Evolutionary conservation across 2,797 vertebrate genomes (phyloP), one percentile per base, ranked within the genome.

Genomic region (Argya squamiceps): DNA sequence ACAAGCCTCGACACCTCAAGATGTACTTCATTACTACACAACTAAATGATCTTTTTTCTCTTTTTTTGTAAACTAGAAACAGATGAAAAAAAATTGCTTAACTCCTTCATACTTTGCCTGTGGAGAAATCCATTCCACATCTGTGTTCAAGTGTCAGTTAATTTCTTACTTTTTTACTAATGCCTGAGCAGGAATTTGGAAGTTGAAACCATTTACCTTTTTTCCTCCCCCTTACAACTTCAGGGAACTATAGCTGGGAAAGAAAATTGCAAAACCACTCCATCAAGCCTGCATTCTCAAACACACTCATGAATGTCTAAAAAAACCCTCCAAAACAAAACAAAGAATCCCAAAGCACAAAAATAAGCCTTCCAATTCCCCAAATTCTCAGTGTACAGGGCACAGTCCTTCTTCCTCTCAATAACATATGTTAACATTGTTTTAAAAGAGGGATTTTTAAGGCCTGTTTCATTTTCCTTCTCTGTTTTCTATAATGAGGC

Each of bases 1-100:
- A 94, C 73, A 93, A 86, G 88, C 86, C 96, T 89, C 94, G 96
- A 97, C 95, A 98, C 97, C 96, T 98, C 97, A 96, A 97, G 91
- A 97, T 95, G 96, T 96, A 96, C 96, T 97, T 98, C 97, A 97
- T 98, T 98, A 98, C 84, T 74, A 93, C 89, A 85, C 67, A 93
- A 92, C 83, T 92, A 93, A 97, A 96, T 95, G 82, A 89, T 87
- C 83, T 80, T 88, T 82, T 71, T 73, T 12, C 21, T 43, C 37
- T 62, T 83, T 88, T 93, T 87, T 84, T 71, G 70, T 90, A 95
- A 98, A 98, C 84, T 95, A 96, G 96, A 98, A 98, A 94, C 97
- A 97, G 97, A 93, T 96, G 96, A 84, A 96, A 92, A 94, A 69
- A 86, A 96, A 84, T 50, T 84, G 71, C 87, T 93, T 86, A 96